Base-by-base conservation (phyloP, 1,140 invertebrate genomes). In the Drosophila erecta region DNA sequence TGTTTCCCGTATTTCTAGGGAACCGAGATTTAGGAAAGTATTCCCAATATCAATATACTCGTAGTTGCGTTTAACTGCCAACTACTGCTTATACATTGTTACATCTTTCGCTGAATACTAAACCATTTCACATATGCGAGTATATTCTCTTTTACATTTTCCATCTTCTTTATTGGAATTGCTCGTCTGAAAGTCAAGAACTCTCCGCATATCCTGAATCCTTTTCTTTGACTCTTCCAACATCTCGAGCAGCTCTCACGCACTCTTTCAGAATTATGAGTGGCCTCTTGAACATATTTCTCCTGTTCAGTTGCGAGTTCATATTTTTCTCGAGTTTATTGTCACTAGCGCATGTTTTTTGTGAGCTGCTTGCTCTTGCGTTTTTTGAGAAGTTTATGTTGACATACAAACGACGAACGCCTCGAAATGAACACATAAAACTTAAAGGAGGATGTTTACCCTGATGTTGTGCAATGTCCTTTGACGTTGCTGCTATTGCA, bases 401-500 rank as follows among this genome's bases (percentile, higher is more conserved):
- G 80, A 85, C 81, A 85, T 58, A 85, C 80, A 84, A 80, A 80
- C 76, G 75, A 81, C 66, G 51, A 74, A 77, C 61, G 66, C 58
- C 79, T 64, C 57, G 49, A 59, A 59, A 46, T 41, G 47, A 62
- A 71, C 55, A 79, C 27, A 80, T 44, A 58, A 41, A 15, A 40
- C n/a, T 17, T 40, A 49, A 49, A 53, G n/a, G 24, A 56, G 71
- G 59, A 58, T 78, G 56, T 75, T 81, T 67, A 58, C 47, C 46
- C 24, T 55, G 51, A 15, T 62, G 33, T 62, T 73, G 47, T 56
- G 73, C 73, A 76, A 74, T 67, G 71, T 65, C 59, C 57, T 59
- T 70, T 56, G 51, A 71, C 58, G 58, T 41, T 12, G 40, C 17
- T 76, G 72, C 62, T 76, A 54, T 57, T 76, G 75, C 71, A 61